A percentile compares a stretch with the other conserved stretches of the same genome.
Evolutionary conservation across 1,140 invertebrate species (phyloP).

Genomic region (Drosophila nikananu): DNA sequence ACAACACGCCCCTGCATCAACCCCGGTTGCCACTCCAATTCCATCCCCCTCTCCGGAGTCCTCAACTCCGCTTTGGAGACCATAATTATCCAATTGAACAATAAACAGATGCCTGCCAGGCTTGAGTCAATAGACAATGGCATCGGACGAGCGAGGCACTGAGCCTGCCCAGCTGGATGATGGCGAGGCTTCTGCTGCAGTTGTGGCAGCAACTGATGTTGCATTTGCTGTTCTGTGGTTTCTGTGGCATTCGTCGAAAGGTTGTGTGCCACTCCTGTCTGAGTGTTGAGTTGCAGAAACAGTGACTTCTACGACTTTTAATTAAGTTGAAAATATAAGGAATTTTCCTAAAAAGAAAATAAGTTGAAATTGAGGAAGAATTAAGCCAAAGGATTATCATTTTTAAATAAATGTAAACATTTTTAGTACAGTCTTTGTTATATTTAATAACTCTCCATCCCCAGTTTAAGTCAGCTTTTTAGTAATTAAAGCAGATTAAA

Average conservation of each 20-base stretch:
- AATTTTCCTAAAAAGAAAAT: not conserved
- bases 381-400: not conserved
- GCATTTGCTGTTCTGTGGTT: conserved; percentile 42
- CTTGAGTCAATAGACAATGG: conserved; percentile 76
- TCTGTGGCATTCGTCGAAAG: conserved; percentile 42
- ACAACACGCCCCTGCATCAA: conserved; percentile 29
- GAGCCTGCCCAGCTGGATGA: conserved; percentile 53
- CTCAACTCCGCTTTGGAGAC: conserved; percentile 43
- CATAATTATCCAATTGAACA: conserved; percentile 83
- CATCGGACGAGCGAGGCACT: not conserved
- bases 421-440: too few relatives aligned
- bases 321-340: not conserved
- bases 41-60: not conserved
- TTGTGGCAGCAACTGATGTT: conserved; percentile 22
- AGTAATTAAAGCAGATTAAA: not conserved
- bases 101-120: conserved; percentile 77
- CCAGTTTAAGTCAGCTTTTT: not conserved
- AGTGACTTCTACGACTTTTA: conserved; percentile 2
- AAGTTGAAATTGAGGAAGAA: not conserved
- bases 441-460: not conserved
- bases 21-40: conserved; percentile 3
- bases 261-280: conserved; percentile 33
- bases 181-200: conserved; percentile 20
- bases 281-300: conserved; percentile 15
- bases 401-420: not conserved